phyloP scores from a whole-genome alignment of 1,140 invertebrate genomes.

The Sesamia nonagrioides region DNA sequence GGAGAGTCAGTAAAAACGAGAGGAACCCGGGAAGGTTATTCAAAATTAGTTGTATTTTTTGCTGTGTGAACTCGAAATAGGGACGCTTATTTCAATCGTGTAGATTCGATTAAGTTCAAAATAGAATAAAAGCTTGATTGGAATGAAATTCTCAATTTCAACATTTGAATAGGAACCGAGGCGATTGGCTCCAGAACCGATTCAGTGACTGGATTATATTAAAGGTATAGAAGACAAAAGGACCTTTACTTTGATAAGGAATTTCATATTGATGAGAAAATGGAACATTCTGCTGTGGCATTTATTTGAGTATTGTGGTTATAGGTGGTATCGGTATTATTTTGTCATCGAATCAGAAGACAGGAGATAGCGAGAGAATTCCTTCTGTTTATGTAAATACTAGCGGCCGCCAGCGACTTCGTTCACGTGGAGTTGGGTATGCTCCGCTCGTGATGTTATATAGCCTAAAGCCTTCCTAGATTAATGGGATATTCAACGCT shows the following conservation, averaged over 20 bases:
- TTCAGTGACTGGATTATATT: background rate
- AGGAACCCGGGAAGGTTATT: too few species aligned
- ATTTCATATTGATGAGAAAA: background rate
- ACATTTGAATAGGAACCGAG: constrained; percentile 17
- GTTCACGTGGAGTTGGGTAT: too few species aligned
- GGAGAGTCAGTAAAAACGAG: too few species aligned
- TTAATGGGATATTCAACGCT: too few species aligned
- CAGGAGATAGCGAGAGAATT: too few species aligned
- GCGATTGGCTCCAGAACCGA: constrained; percentile 3
- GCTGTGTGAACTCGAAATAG: background rate
- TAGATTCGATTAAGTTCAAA: background rate
- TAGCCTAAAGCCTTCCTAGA: too few species aligned
- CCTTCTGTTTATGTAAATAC: too few species aligned
- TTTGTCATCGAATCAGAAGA: too few species aligned
- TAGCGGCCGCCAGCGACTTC: too few species aligned
- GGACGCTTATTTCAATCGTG: background rate
- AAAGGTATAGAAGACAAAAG: background rate
- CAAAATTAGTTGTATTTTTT: background rate
- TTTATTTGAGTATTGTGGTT: background rate
- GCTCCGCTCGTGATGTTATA: too few species aligned
- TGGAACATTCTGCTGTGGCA: background rate
- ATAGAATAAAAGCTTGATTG: constrained; percentile 8
- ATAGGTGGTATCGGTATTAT: background rate
- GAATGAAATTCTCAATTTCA: constrained; percentile 13
- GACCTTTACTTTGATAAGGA: background rate